Evolutionary conservation across 1,140 invertebrate species (phyloP), one percentile per base, ranked within the genome.

Genomic region (Pogonus chalceus): DNA sequence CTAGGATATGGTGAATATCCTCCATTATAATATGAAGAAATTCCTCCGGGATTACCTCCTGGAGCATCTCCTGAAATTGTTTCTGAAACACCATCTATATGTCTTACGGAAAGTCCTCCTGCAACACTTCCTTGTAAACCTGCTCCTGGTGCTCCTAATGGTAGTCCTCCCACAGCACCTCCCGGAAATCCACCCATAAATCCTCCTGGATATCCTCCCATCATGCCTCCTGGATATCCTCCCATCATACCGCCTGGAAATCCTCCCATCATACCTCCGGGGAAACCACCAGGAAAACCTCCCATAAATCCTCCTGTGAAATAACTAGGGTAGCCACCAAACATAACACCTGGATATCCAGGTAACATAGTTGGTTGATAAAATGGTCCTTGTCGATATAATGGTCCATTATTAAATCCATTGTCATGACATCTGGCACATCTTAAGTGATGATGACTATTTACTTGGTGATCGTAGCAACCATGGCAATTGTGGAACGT

Each of bases 381-480:
- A 39, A 58, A 58, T 20, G 65, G 63, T 7, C 56, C 61, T 58
- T 61, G 64, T 10, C 59, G 51, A 24, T 63, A 62, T 2, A 56
- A 57, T 3, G 64, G 60, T 16, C 62, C 64, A 1, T 54, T 47
- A 35, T 57, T 58, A 22, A 59, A 64, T 10, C 62, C 60, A 39
- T 62, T 55, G 35, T 65, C 59, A 14, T 63, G 63, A 56, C 64
- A 66, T n/a, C 43, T 23, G 2, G 59, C 55, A 37, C 62, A 63
- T 18, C 43, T 35, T 24, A 52, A 57, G 39, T 56, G 18, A 21
- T 51, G 9, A 1, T 53, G 26, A 1, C 37, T 35, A 43, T 60
- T 57, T 10, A 61, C 49, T 37, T 61, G 60, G 50, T 68, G 64
- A 4, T 51, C 49, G 49, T 67, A 69, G 51, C 67, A 69, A 7